Evolutionary conservation across 2,888 invertebrate genomes (phyloP), one percentile per base, ranked within the genome.

Genomic region (Herminia tarsipennalis): DNA sequence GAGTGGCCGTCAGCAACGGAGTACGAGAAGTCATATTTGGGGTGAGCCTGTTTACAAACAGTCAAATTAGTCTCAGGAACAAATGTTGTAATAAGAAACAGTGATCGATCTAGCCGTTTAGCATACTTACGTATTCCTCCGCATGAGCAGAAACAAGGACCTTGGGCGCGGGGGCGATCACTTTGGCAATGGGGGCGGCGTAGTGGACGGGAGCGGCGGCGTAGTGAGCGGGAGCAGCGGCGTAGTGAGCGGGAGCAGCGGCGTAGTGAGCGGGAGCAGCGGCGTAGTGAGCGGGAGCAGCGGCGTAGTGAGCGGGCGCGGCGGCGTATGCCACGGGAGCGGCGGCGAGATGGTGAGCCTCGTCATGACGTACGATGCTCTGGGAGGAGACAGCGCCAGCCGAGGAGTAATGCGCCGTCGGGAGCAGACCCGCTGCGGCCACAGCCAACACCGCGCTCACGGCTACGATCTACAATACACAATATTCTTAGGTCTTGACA

Each of bases 1-100:
- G 92, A 88, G 68, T 93, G 92, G n/a, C 86, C 86, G 56, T 93
- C 93, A 46, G 92, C 86, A 12, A 92, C 93, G 6, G 92, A 92
- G 75, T 93, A 93, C n/a, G 91, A 84, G 80, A 85, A 93, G 38
- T 92, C 86, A 78, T 93, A 93, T 68, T 91, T 88, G 39, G 93
- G 93, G 73, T 92, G 88, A 9, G 92, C 81, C 92, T 92, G 56
- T 13, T 29, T 38, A 9, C 8, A 34, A 40, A 56, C 2, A 28
- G 5, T 34, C n/a, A 34, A 5, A 35, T 29, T 32, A 5, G 6
- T 2, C 12, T n/a, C 4, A n/a, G n/a, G n/a, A 14, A n/a, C 2
- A 17, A 17, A 5, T 3, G 8, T 8, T 17, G 0, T 36, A 12
- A 16, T 0, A 36, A 28, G 0, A n/a, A 10, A 37, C n/a, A 14